Conservation (phyloP, 2,113 vertebrate species). For the Pristiophorus japonicus region DNA sequence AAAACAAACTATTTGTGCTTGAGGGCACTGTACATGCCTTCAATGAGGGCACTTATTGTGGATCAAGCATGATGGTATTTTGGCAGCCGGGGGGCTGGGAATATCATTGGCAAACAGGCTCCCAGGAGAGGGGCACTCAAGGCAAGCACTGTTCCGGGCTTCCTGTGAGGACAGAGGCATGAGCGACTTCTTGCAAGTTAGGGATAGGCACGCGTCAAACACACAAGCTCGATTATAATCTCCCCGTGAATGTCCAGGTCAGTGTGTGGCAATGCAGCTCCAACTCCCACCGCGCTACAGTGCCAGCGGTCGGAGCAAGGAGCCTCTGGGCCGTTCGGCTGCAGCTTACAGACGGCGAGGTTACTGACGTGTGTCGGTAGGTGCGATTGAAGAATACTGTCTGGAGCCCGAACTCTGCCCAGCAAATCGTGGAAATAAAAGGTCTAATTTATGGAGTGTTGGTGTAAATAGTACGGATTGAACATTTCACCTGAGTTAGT, state of each 20-base stretch:
- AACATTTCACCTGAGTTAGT: neutral
- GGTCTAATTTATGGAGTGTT: neutral
- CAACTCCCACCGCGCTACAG: neutral
- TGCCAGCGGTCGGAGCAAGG: neutral
- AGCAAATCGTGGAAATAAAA: neutral
- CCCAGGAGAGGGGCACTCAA: conserved; percentile 5
- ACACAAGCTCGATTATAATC: neutral
- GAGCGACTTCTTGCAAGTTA: neutral
- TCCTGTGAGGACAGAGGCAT: neutral
- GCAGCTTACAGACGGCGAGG: neutral
- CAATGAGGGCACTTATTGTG: conserved; percentile 28
- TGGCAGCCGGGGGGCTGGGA: conserved; percentile 6
- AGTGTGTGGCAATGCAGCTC: neutral
- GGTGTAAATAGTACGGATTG: neutral
- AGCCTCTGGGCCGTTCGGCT: neutral
- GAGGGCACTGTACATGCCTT: neutral
- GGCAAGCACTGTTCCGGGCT: neutral
- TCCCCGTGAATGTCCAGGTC: neutral
- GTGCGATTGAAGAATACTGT: neutral
- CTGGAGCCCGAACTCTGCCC: neutral
- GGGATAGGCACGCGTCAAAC: neutral
- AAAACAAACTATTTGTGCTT: conserved; percentile 22
- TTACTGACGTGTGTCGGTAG: neutral
- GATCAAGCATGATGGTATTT: neutral
- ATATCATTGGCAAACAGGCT: neutral